These are phyloP conservation scores for Rhopalosiphum maidis DNA, from an alignment of 1,140 invertebrate species.

Conservation along the genomic window DNA sequence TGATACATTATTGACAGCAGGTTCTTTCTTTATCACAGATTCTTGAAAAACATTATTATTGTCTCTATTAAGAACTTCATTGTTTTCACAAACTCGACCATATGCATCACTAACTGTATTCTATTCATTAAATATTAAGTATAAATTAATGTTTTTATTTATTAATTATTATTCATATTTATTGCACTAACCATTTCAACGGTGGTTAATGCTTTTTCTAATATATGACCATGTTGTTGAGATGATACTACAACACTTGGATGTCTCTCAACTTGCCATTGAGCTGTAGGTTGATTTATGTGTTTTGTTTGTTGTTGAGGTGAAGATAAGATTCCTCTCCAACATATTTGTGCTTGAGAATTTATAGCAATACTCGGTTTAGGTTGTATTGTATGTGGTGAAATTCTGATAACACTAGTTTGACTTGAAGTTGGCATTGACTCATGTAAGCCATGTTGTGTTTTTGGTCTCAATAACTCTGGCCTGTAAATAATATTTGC, in stretches of 20 bases:
- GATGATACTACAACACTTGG: slow-evolving; percentile 53
- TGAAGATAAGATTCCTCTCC: slow-evolving; percentile 35
- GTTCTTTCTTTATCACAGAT: slow-evolving; percentile 56
- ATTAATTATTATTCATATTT: neutral
- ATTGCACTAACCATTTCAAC: slow-evolving; percentile 39
- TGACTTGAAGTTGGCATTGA: slow-evolving; percentile 60
- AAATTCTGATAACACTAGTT: slow-evolving; percentile 83
- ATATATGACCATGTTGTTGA: slow-evolving; percentile 54
- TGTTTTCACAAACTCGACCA: slow-evolving; percentile 34
- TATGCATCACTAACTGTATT: slow-evolving; percentile 38
- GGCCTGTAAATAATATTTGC: neutral
- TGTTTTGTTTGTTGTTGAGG: slow-evolving; percentile 33
- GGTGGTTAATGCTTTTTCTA: slow-evolving; percentile 58
- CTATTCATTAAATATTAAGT: neutral
- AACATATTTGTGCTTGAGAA: slow-evolving; percentile 60
- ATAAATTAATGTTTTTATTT: neutral
- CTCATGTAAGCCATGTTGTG: slow-evolving; percentile 46
- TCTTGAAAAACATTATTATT: slow-evolving; percentile 49
- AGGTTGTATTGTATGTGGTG: slow-evolving; percentile 67
- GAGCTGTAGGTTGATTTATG: slow-evolving; percentile 7
- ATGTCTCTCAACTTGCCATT: slow-evolving; percentile 54
- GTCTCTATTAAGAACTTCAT: slow-evolving; percentile 29
- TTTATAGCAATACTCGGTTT: slow-evolving; percentile 58
- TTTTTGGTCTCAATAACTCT: slow-evolving; percentile 51
- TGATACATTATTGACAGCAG: neutral